phyloP scores from a whole-genome alignment of 2,113 vertebrate species.

The Esox niger region DNA sequence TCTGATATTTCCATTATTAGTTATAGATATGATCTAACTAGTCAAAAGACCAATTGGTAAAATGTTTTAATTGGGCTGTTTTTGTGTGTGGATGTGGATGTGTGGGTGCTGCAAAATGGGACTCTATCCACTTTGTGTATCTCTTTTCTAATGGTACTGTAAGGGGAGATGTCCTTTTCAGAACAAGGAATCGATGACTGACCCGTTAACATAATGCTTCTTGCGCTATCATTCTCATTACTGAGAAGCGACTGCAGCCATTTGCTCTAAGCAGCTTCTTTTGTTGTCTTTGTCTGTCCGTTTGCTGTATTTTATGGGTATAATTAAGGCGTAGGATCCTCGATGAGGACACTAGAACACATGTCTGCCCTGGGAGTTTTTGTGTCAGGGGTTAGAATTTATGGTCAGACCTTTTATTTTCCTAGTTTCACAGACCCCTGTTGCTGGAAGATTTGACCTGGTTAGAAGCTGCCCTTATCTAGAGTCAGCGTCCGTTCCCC shows the following conservation, averaged over 20 bases:
- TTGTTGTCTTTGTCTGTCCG: constrained; percentile 9
- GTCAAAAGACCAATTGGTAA: too few species aligned
- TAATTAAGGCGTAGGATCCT: constrained; percentile 20
- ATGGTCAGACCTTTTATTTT: not conserved
- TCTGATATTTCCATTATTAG: too few species aligned
- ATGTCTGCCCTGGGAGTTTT: not conserved
- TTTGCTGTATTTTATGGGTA: constrained; percentile 18
- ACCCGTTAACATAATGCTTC: constrained; percentile 25
- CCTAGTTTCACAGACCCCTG: not conserved
- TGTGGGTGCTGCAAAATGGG: not conserved
- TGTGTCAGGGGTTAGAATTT: not conserved
- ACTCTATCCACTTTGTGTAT: constrained; percentile 2
- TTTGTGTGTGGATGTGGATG: too few species aligned
- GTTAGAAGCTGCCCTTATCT: too few species aligned
- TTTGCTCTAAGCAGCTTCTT: constrained; percentile 3
- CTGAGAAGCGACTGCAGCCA: not conserved
- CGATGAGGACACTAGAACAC: not conserved
- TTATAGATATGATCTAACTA: too few species aligned
- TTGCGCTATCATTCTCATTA: constrained; percentile 13
- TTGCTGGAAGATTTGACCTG: too few species aligned
- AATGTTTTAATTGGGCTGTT: too few species aligned
- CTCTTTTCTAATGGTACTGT: not conserved
- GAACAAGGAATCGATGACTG: constrained; percentile 24
- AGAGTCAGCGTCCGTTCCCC: too few species aligned
- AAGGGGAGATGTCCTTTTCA: not conserved